A percentile compares a stretch with the other conserved stretches of the same genome.
phyloP scores from a whole-genome alignment of 2,888 invertebrate species.

The Clunio marinus region DNA sequence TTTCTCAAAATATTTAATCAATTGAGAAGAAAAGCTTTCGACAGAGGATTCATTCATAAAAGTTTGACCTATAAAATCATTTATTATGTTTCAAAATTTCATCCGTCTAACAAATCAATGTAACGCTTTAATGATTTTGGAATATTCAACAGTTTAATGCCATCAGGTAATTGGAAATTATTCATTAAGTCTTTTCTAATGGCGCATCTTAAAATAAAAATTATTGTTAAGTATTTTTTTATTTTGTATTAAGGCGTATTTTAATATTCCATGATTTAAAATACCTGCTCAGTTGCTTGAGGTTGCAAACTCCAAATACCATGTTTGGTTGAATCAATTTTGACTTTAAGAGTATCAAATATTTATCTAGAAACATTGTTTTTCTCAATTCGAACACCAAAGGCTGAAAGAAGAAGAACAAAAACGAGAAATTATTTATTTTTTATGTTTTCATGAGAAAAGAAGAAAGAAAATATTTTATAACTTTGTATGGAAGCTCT shows the following conservation, averaged over 20 bases:
- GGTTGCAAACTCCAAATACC: constrained; percentile 54
- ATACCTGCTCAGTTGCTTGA: constrained; percentile 66
- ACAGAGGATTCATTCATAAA: no score
- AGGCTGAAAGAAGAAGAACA: constrained; percentile 45
- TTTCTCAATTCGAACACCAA: constrained; percentile 45
- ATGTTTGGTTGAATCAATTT: constrained; percentile 48
- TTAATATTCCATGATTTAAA: no score
- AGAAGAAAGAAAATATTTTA: no score
- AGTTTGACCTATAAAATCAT: no score
- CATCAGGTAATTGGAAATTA: constrained; percentile 70
- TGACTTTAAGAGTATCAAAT: constrained; percentile 47
- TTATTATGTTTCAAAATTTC: no score
- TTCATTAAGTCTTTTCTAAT: constrained; percentile 62
- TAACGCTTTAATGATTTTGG: constrained; percentile 65
- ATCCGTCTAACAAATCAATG: constrained; percentile 68
- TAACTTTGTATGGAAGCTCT: constrained; percentile 53
- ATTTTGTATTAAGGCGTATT: neutral
- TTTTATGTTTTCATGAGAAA: constrained; percentile 50
- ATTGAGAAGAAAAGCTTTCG: no score
- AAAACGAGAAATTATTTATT: no score
- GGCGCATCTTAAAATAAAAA: no score
- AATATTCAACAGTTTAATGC: constrained; percentile 64
- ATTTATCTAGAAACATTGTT: constrained; percentile 48
- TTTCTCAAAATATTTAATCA: no score
- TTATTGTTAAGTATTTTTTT: constrained; percentile 40